These are phyloP conservation scores for Leptopilina syphax DNA, from an alignment of 2,888 invertebrate species.

Conservation along the genomic window DNA sequence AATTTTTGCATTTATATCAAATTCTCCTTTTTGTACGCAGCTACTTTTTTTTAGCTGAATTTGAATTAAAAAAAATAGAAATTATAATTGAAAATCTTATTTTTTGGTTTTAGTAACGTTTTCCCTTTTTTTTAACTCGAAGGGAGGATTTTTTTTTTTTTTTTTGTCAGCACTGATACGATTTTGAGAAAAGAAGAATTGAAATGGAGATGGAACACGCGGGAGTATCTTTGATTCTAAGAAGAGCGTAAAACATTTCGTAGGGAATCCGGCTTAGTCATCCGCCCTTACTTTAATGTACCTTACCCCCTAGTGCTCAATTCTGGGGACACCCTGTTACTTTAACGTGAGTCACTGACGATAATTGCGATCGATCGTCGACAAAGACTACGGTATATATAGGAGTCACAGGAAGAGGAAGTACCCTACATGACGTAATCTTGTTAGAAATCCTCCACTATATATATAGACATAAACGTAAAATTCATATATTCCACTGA, in stretches of 20 bases:
- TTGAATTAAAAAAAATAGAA: no score
- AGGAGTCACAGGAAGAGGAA: slow-evolving; percentile 23
- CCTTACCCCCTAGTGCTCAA: slow-evolving; percentile 52
- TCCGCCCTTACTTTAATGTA: slow-evolving; percentile 54
- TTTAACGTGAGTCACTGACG: slow-evolving; percentile 63
- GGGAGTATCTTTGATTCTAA: slow-evolving; percentile 47
- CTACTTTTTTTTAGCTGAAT: no score
- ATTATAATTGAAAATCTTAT: no score
- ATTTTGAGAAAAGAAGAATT: slow-evolving; percentile 47
- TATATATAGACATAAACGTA: background rate
- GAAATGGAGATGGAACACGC: slow-evolving; percentile 16
- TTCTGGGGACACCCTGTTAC: slow-evolving; percentile 51
- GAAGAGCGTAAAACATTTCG: slow-evolving; percentile 56
- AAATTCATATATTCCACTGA: background rate
- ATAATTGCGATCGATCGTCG: slow-evolving; percentile 73
- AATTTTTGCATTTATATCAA: no score
- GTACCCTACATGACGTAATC: slow-evolving; percentile 30
- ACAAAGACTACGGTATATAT: slow-evolving; percentile 47
- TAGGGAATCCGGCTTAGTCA: slow-evolving; percentile 60
- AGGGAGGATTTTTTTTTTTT: no score
- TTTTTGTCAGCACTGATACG: background rate
- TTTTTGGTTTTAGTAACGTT: no score
- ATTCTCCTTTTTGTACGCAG: no score
- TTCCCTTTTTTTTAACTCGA: no score
- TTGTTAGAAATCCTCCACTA: slow-evolving; percentile 15